Evolutionary conservation across 2,797 vertebrate genomes (phyloP).

Genomic region (Sitta carolinensis): DNA sequence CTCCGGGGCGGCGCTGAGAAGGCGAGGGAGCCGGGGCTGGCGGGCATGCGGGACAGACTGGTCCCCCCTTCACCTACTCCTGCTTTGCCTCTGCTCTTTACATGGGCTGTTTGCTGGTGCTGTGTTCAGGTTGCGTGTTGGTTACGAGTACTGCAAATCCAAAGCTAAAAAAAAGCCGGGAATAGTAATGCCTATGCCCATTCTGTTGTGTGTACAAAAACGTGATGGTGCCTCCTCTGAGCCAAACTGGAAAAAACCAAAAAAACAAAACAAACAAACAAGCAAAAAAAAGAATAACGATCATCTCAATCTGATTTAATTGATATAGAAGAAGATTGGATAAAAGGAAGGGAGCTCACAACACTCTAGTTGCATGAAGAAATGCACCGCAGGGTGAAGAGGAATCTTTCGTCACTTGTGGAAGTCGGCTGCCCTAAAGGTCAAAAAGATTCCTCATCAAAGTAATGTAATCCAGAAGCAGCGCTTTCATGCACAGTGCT

Average conservation of each 20-base stretch:
- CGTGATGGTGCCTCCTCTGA: not conserved
- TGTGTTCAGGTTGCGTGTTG: accelerated
- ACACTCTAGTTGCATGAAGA: not conserved
- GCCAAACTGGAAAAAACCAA: not conserved
- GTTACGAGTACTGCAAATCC: not conserved
- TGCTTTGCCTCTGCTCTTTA: not conserved
- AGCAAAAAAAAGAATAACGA: not conserved
- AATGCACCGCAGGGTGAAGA: not conserved
- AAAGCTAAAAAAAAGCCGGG: not conserved
- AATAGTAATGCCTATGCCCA: accelerated
- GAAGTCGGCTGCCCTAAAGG: not conserved
- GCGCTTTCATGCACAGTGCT: not conserved
- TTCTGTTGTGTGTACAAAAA: not conserved
- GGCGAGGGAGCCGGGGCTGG: not conserved
- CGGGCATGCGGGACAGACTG: accelerated
- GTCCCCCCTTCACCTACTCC: accelerated
- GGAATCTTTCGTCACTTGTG: not conserved
- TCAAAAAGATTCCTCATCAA: not conserved
- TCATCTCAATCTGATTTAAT: not conserved
- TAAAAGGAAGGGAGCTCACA: not conserved
- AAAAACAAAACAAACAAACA: too few species aligned
- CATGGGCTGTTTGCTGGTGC: accelerated
- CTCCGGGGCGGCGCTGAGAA: not conserved
- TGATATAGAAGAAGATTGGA: not conserved
- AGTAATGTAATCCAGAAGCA: not conserved